Base-by-base conservation (phyloP, 2,888 invertebrate species). In the Cinara cedri region DNA sequence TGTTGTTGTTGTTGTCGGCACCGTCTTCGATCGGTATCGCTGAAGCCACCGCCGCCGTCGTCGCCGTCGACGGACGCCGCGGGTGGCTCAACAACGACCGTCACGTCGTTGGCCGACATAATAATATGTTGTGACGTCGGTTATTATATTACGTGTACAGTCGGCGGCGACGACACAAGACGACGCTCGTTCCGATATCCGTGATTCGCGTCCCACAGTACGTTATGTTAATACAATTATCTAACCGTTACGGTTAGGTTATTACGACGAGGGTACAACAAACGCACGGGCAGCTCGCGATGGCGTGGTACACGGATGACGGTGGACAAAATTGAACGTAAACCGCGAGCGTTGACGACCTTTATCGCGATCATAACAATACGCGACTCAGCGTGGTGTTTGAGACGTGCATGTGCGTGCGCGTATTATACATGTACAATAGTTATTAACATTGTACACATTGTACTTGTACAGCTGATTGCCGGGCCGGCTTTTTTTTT, bases 401-500 rank as follows among this genome's bases (percentile, higher is more conserved):
- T 6, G 34, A 34, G 34, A 34, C 34, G 34, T 34, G 34, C 34
- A 6, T 34, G 34, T 34, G 34, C 34, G 34, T 6, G 34, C 34
- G 34, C 60, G 26, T 3, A 26, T 24, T 60, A 26, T n/a, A n/a
- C n/a, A n/a, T n/a, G n/a, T n/a, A n/a, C n/a, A n/a, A n/a, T n/a
- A n/a, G n/a, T n/a, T n/a, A n/a, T n/a, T n/a, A 34, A 34, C 34
- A 34, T 34, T 34, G 34, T 6, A 34, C 34, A 34, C 6, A n/a
- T 60, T n/a, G 10, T 60, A 60, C 26, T 60, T 60, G 24, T 21
- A 66, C 66, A 66, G 66, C 66, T 66, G 66, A 66, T 49, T 16
- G 16, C 24, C 16, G 24, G 4, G 2, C 9, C 11, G 10, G 9
- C 16, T 16, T 16, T 26, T 60, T 60, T 26, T 57, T 57, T 24